Evolutionary conservation across 1,140 invertebrate species (phyloP).

Genomic region (Pseudomyrmex sp.): DNA sequence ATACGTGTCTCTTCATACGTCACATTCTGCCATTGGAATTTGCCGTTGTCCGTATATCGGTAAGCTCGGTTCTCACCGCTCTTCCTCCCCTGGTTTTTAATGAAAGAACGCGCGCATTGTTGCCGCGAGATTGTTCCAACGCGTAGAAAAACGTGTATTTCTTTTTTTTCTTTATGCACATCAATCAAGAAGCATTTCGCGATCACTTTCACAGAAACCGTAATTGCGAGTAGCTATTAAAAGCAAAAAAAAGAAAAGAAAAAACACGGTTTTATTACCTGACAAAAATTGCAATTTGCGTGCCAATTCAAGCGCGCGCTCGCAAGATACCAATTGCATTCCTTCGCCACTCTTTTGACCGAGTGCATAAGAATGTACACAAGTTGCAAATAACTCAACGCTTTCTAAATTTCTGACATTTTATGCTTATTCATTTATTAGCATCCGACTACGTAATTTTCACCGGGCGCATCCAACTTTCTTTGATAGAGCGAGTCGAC

Average conservation of each 20-base stretch:
- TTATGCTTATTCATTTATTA: conserved; percentile 58
- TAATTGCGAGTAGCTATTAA: not conserved
- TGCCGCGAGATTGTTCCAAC: too few species aligned
- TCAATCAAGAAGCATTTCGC: not conserved
- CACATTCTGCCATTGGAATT: conserved; percentile 38
- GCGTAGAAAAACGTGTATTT: too few species aligned
- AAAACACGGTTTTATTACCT: not conserved
- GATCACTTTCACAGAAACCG: conserved; percentile 37
- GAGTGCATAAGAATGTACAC: conserved; percentile 35
- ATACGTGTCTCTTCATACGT: too few species aligned
- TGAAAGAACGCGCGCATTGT: too few species aligned
- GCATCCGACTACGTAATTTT: conserved; percentile 8
- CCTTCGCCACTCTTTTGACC: conserved; percentile 2
- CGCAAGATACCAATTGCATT: not conserved
- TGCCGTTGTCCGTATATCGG: conserved; percentile 13
- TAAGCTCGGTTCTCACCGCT: too few species aligned
- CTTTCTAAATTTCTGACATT: conserved; percentile 69
- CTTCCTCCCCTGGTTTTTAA: too few species aligned
- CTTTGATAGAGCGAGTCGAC: not conserved
- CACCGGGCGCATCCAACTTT: not conserved
- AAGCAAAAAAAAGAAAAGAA: not conserved
- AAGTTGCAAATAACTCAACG: conserved; percentile 62
- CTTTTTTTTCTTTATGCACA: too few species aligned
- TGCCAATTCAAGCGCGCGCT: conserved; percentile 33
- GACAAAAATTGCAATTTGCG: conserved; percentile 27